phyloP scores from a whole-genome alignment of 2,113 vertebrate species.

The Pao palembangensis region DNA sequence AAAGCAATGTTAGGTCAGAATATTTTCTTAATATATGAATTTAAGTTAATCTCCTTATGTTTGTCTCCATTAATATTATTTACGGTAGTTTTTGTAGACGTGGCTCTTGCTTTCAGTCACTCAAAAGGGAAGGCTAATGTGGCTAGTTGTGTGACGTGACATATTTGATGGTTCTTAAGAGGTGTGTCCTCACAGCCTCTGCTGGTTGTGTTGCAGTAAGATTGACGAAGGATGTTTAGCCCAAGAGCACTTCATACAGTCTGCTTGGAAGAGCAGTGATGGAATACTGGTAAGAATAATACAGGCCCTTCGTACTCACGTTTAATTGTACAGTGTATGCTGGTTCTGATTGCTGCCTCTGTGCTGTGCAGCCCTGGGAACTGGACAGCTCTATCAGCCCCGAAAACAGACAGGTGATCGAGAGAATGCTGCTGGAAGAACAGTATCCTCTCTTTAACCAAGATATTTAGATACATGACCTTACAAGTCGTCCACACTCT shows the following conservation, averaged over 20 bases:
- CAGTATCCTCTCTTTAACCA: constrained; percentile 86
- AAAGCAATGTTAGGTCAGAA: constrained; percentile 49
- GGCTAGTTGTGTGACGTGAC: not conserved
- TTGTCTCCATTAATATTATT: not conserved
- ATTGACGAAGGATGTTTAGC: constrained; percentile 68
- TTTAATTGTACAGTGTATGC: no score
- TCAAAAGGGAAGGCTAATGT: not conserved
- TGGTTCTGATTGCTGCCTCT: not conserved
- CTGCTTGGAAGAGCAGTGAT: constrained; percentile 82
- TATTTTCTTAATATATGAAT: fast-evolving
- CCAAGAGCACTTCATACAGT: constrained; percentile 84
- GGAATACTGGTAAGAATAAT: constrained; percentile 75
- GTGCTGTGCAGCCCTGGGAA: constrained; percentile 83
- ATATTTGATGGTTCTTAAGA: not conserved
- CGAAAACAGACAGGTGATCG: constrained; percentile 89
- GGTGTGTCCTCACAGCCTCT: not conserved
- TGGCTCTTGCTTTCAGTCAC: not conserved
- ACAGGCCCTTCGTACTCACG: no score
- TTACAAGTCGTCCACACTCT: not conserved
- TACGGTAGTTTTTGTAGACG: not conserved
- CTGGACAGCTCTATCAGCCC: constrained; percentile 91
- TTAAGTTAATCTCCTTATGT: no score
- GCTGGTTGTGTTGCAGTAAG: constrained; percentile 63
- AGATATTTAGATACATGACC: not conserved
- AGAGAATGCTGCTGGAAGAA: constrained; percentile 96